These are phyloP conservation scores for Caenorhabditis angaria DNA, from an alignment of 2,888 invertebrate species.

Conservation along the genomic window DNA sequence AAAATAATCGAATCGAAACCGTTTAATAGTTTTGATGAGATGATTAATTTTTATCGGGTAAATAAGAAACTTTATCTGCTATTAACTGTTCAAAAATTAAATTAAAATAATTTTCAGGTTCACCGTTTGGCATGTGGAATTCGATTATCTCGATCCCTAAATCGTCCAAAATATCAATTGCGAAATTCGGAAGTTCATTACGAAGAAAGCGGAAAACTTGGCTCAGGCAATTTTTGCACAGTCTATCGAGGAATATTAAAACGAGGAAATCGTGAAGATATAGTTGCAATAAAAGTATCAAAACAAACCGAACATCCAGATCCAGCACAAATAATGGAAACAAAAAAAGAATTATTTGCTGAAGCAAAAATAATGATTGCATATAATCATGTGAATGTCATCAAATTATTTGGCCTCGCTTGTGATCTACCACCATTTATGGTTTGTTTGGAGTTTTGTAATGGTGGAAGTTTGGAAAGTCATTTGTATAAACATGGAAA, in stretches of 20 bases:
- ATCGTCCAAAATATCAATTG: constrained; percentile 28
- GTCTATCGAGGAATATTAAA: constrained; percentile 35
- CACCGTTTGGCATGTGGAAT: constrained; percentile 36
- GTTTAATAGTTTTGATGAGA: constrained; percentile 17
- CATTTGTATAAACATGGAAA: constrained; percentile 46
- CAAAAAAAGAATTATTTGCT: constrained; percentile 44
- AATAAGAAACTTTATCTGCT: no score
- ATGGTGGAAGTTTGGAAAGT: constrained; percentile 50
- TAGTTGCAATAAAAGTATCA: constrained; percentile 62
- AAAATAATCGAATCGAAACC: constrained; percentile 14
- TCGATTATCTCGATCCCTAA: constrained; percentile 14
- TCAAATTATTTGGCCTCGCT: constrained; percentile 89
- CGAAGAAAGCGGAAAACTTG: constrained; percentile 29
- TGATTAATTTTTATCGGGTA: constrained; percentile 19
- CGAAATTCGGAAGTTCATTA: constrained; percentile 18
- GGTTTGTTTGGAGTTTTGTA: constrained; percentile 97
- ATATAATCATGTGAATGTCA: constrained; percentile 55
- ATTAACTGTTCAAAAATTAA: no score
- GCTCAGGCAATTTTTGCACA: constrained; percentile 48
- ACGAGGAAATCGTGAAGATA: constrained; percentile 32
- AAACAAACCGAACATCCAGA: constrained; percentile 20
- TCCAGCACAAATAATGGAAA: constrained; percentile 61
- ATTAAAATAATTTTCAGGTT: no score
- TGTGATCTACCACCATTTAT: constrained; percentile 97
- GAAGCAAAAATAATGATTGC: constrained; percentile 58